phyloP scores from a whole-genome alignment of 1,140 invertebrate genomes.

The Nautilus pompilius region DNA sequence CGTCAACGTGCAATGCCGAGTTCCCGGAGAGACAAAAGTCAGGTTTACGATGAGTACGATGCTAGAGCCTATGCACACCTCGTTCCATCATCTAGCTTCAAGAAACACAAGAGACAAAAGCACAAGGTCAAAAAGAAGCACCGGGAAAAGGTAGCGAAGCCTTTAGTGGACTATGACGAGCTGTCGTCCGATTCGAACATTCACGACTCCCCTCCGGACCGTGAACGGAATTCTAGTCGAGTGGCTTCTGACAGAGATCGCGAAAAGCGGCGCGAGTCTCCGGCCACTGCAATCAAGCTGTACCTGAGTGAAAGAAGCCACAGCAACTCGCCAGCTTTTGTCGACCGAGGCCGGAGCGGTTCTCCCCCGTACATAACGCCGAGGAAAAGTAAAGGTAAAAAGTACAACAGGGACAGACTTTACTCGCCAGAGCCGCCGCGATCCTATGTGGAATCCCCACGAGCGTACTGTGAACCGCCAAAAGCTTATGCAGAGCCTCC shows the following conservation, averaged over 20 bases:
- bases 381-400: conserved; percentile 19
- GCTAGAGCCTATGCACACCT: conserved; percentile 42
- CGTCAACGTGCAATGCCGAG: conserved; percentile 32
- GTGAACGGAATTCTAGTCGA: conserved; percentile 11
- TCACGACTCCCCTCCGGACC: background rate
- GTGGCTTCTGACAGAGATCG: conserved; percentile 11
- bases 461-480: conserved; percentile 9
- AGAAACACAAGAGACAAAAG: conserved; percentile 24
- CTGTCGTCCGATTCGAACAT: conserved; percentile 38
- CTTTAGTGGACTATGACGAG: conserved; percentile 49
- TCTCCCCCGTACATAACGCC: conserved; percentile 23
- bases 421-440: conserved; percentile 26
- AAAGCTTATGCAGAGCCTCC: conserved; percentile 19
- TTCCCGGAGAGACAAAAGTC: conserved; percentile 18
- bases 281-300: conserved; percentile 33
- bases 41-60: conserved; percentile 38
- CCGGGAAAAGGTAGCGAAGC: conserved; percentile 16
- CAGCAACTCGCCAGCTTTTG: conserved; percentile 33
- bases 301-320: conserved; percentile 36
- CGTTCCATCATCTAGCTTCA: conserved; percentile 18
- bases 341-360: conserved; percentile 3
- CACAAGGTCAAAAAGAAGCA: conserved; percentile 27
- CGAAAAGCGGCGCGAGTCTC: conserved; percentile 27
- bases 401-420: conserved; percentile 30
- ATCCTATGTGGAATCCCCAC: background rate